Evolutionary conservation across 2,113 vertebrate species (phyloP), one percentile per base, ranked within the genome.

Genomic region (Vanacampus margaritifer): DNA sequence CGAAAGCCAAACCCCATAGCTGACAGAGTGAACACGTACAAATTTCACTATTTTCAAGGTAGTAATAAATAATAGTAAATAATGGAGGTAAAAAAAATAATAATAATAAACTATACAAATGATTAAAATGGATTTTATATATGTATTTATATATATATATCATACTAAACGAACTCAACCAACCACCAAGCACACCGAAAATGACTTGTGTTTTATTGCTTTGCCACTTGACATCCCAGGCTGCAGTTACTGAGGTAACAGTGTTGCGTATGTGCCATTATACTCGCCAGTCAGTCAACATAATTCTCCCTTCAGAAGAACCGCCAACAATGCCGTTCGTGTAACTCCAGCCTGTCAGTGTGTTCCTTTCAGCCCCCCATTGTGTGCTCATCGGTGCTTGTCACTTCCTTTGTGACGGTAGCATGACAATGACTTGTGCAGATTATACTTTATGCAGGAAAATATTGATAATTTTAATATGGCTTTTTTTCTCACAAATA

Each of bases 1-100:
- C 69, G 60, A 60, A 75, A 74, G 72, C 64, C 72, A 73, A 72
- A 66, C 19, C 21, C 37, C 32, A 10, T 13, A 36, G 68, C 57
- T 12, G n/a, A 0, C 64, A 54, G 46, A 61, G 68, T 11, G 59
- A 35, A 41, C 53, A 71, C 21, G 71, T 59, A 35, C 11, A 43
- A 67, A 68, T 58, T 60, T 13, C 41, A 46, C 5, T 58, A 6
- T 63, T 1, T 63, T 28, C 19, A 48, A 21, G 46, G 19, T 48
- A 7, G 8, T 48, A 7, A n/a, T n/a, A n/a, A n/a, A n/a, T n/a
- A n/a, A n/a, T n/a, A n/a, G n/a, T n/a, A 48, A 19, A 1, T 48
- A 8, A 48, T 19, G 14, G 35, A 24, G n/a, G 28, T 13, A 28
- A 66, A 48, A n/a, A 36, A 66, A 54, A 24, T 35, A n/a, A 14